Evolutionary conservation across 2,888 invertebrate species (phyloP).

Genomic region (Nomada hirtipes): DNA sequence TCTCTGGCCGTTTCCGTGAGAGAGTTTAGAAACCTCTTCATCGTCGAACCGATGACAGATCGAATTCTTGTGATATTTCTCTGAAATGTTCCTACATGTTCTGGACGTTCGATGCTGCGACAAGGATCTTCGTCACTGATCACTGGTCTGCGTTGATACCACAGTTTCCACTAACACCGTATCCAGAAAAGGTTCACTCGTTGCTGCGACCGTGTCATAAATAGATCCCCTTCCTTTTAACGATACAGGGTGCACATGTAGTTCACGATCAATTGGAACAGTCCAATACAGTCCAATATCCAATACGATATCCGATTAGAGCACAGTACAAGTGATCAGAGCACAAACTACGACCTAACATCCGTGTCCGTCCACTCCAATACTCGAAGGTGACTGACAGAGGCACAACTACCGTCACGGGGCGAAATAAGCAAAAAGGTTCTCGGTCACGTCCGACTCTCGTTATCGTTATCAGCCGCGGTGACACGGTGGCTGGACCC

Average conservation of each 20-base stretch:
- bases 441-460: conserved; percentile 59
- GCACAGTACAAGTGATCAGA: no score
- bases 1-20: not conserved
- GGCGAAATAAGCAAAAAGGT: conserved; percentile 11
- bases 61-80: not conserved
- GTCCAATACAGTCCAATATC: not conserved
- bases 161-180: conserved; percentile 57
- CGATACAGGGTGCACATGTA: not conserved
- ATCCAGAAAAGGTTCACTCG: conserved; percentile 46
- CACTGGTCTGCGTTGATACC: conserved; percentile 7
- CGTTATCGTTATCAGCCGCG: conserved; percentile 69
- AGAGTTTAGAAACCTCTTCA: conserved; percentile 3
- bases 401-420: not conserved
- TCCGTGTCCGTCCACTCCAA: not conserved
- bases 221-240: not conserved
- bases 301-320: not conserved
- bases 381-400: not conserved
- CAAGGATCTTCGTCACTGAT: conserved; percentile 13
- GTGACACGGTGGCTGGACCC: conserved; percentile 64
- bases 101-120: not conserved
- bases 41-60: not conserved
- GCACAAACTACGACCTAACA: no score
- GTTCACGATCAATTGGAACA: not conserved
- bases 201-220: not conserved
- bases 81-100: not conserved